Percentiles rank a stretch among this genome's conserved stretches.
These are phyloP conservation scores for Pollenia labialis DNA, from an alignment of 2,888 invertebrate species.

Conservation along the genomic window DNA sequence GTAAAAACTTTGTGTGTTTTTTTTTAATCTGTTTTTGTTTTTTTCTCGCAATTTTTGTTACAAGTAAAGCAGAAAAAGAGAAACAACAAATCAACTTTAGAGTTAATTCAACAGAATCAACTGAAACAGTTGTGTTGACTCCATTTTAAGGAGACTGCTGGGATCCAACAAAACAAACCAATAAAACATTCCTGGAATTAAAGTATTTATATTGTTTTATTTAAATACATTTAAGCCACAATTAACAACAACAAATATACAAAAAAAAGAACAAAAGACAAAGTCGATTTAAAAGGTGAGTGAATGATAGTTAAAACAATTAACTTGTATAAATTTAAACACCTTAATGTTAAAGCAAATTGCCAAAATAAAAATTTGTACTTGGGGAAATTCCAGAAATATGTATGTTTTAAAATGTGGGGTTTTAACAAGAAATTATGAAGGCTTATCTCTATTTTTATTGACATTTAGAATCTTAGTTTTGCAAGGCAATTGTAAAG, in stretches of 20 bases:
- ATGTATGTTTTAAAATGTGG: no score
- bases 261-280: conserved; percentile 29
- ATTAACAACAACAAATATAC: not conserved
- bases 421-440: no score
- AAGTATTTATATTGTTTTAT: conserved; percentile 54
- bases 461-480: no score
- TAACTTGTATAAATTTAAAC: not conserved
- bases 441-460: no score
- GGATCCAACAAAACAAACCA: conserved; percentile 37
- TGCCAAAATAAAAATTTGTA: not conserved
- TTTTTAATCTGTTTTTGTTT: conserved; percentile 21
- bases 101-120: conserved; percentile 26
- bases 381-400: not conserved
- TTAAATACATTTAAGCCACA: conserved; percentile 59
- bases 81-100: conserved; percentile 28
- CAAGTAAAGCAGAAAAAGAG: conserved; percentile 24
- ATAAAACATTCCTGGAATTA: conserved; percentile 58
- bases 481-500: no score
- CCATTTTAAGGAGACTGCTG: conserved; percentile 13
- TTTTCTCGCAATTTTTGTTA: conserved; percentile 26
- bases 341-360: not conserved
- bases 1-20: conserved; percentile 43
- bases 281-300: conserved; percentile 53
- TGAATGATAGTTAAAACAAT: not conserved
- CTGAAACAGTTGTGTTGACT: conserved; percentile 9